Percentiles rank a stretch among this genome's conserved stretches.
These are phyloP conservation scores for Oceanodroma tethys DNA, from an alignment of 2,113 vertebrate genomes.

Conservation along the genomic window DNA sequence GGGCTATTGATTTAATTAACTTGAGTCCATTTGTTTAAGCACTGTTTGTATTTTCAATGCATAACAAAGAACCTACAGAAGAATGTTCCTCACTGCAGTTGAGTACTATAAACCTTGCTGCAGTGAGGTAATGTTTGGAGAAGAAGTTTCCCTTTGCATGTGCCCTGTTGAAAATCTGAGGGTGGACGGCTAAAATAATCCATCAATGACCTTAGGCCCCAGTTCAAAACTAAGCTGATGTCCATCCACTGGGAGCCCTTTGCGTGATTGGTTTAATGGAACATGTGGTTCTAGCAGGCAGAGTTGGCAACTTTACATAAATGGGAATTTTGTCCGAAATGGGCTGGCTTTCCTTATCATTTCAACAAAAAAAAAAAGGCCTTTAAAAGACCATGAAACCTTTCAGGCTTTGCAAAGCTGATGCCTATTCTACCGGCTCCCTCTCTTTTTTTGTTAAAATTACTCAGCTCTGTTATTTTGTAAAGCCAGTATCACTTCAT, in stretches of 20 bases:
- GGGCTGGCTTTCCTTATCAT: neutral
- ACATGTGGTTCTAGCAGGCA: neutral
- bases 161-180: neutral
- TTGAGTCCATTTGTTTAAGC: slow-evolving; percentile 44
- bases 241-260: neutral
- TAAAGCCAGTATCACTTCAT: neutral
- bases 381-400: neutral
- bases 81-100: neutral
- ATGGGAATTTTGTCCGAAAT: neutral
- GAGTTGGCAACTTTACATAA: neutral
- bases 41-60: slow-evolving; percentile 8
- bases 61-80: neutral
- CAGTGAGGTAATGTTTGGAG: neutral
- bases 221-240: neutral
- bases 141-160: neutral
- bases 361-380: neutral
- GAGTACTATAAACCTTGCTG: neutral
- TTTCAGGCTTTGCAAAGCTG: neutral
- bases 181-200: neutral
- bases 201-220: neutral
- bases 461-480: neutral
- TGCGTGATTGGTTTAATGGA: neutral
- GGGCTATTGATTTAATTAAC: slow-evolving; percentile 73
- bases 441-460: neutral
- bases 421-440: neutral